Base-by-base conservation (phyloP, 30 jellyfish, hydroid and myxozoan species). In the Aurelia aurita complex sp. Pacific region DNA sequence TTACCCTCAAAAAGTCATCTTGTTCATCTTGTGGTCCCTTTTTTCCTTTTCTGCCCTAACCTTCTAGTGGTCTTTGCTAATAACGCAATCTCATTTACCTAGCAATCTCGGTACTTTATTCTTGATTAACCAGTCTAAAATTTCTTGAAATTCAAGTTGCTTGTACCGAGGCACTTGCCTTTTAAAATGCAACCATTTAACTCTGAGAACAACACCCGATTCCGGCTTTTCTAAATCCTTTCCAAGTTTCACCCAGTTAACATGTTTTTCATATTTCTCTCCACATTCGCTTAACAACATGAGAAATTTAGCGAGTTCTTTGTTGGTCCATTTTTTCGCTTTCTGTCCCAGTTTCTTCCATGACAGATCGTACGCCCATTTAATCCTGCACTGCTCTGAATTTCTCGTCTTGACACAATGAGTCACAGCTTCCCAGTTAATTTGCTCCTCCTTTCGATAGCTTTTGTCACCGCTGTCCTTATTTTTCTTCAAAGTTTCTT, bases 361-460 rank as follows among this genome's bases (percentile, higher is more conserved):
- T 5, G 83, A 67, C 23, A 84, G 73, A 23, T 76, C 63, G 64
- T 11, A 67, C 1, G 42, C 57, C 89, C 86, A 86, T 86, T 86
- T 86, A 19, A 15, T 3, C 15, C 87, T 51, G 51, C 88, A 79
- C 69, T 78, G 79, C 34, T 73, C 87, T 23, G 76, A 42, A 67
- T 59, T 61, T 43, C 93, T 69, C 5, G 93, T 84, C 72, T 50
- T 71, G 10, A 84, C 93, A 10, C 12, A 15, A 14, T 8, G 3
- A 12, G 93, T n/a, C 8, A 84, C 76, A 5, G 64, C 69, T 16
- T 50, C 77, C 93, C 93, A 84, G 40, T 64, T 43, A 5, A 81
- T 67, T 12, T 38, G 13, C 51, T 52, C 35, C 6, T 65, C 12
- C 17, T 68, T 71, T 46, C 54, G 43, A 67, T 17, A 16, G 29